phyloP scores from a whole-genome alignment of 2,888 invertebrate species.

The Aphidius colemani region DNA sequence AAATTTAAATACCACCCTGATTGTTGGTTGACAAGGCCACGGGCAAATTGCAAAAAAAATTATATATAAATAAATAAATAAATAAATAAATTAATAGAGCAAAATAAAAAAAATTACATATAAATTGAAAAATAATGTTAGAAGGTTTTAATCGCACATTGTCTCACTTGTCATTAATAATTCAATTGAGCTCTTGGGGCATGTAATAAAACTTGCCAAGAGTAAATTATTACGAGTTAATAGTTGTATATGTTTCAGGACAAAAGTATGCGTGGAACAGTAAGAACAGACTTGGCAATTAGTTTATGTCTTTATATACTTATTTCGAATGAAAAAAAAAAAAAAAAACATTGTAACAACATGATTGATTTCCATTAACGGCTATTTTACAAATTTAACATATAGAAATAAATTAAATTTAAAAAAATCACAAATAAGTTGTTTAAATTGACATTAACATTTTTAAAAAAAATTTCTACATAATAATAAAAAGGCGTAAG shows the following conservation, averaged over 20 bases:
- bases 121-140: constrained; percentile 12
- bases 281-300: constrained; percentile 13
- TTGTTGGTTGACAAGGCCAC: constrained; percentile 25
- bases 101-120: not conserved
- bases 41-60: constrained; percentile 18
- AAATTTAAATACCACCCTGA: constrained; percentile 20
- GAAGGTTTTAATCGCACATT: constrained; percentile 27
- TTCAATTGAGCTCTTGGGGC: constrained; percentile 24
- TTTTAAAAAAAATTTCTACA: too few relatives aligned
- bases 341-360: constrained; percentile 19
- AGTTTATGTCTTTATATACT: constrained; percentile 17
- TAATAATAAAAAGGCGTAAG: too few relatives aligned
- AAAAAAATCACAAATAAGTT: too few relatives aligned
- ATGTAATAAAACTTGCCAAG: constrained; percentile 24
- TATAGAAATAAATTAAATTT: too few relatives aligned
- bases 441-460: too few relatives aligned
- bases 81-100: not conserved
- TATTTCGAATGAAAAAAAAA: constrained; percentile 7
- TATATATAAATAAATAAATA: not conserved
- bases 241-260: constrained; percentile 23
- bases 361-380: too few relatives aligned
- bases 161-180: constrained; percentile 27
- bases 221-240: constrained; percentile 26
- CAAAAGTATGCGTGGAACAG: constrained; percentile 9
- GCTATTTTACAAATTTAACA: too few relatives aligned